Percentiles rank a stretch among this genome's conserved stretches.
phyloP scores from a whole-genome alignment of 1,140 invertebrate genomes.

The Monomorium pharaonis region DNA sequence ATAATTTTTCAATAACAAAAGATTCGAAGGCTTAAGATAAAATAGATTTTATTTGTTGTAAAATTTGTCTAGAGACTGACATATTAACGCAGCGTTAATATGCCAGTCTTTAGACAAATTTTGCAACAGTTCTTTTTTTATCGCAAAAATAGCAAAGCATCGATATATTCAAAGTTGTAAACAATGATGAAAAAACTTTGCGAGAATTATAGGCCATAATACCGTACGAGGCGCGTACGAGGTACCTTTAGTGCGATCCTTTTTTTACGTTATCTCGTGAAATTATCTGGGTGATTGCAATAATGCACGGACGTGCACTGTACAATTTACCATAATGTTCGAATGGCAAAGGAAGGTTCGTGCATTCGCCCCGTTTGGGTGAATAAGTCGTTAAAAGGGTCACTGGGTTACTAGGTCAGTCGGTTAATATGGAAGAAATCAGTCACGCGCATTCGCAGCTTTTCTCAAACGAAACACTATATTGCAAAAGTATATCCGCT shows the following conservation, averaged over 20 bases:
- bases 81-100: too few species aligned
- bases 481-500: not conserved
- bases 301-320: not conserved
- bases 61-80: too few species aligned
- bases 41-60: too few species aligned
- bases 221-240: not conserved
- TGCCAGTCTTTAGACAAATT: not conserved
- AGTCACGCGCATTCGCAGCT: constrained; percentile 41
- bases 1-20: not conserved
- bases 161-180: not conserved
- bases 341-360: constrained; percentile 31
- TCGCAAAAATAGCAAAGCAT: not conserved
- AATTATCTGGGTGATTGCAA: constrained; percentile 39
- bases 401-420: constrained; percentile 47
- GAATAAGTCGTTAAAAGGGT: constrained; percentile 44
- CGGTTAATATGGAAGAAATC: constrained; percentile 47
- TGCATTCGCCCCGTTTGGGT: constrained; percentile 49
- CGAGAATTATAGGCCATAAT: constrained; percentile 11
- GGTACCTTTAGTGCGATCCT: constrained; percentile 1
- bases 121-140: not conserved
- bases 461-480: constrained; percentile 21
- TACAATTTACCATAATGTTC: constrained; percentile 54
- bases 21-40: not conserved
- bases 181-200: constrained; percentile 28
- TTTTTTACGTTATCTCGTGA: constrained; percentile 39